Percentiles rank a stretch among this genome's conserved stretches.
Evolutionary conservation across 2,113 vertebrate species (phyloP).

Genomic region (Egretta garzetta): DNA sequence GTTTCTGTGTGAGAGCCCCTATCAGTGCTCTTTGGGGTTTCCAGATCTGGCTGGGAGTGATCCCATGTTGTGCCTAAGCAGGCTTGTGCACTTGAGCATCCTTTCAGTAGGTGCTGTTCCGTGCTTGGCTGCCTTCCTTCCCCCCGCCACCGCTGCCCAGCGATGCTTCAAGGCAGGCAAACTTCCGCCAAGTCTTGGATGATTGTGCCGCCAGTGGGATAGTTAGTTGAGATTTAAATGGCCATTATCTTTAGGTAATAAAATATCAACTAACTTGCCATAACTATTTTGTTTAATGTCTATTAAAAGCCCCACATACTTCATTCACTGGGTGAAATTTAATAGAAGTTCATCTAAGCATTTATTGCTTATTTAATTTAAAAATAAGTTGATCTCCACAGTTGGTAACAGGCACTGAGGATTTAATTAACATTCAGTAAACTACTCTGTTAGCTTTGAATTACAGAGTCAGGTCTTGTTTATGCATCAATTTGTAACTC

Average conservation of each 20-base stretch:
- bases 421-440: slow-evolving; percentile 79
- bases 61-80: neutral
- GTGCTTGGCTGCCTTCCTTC: neutral
- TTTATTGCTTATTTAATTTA: slow-evolving; percentile 81
- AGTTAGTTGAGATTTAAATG: slow-evolving; percentile 75
- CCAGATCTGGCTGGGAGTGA: neutral
- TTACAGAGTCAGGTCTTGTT: slow-evolving; percentile 66
- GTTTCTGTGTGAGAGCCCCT: neutral
- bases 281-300: slow-evolving; percentile 75
- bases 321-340: slow-evolving; percentile 75
- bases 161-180: slow-evolving; percentile 10
- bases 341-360: slow-evolving; percentile 78
- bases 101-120: neutral
- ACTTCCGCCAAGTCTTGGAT: neutral
- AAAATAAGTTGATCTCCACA: slow-evolving; percentile 77
- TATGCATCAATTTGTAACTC: slow-evolving; percentile 39
- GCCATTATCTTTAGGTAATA: slow-evolving; percentile 73
- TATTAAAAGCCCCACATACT: slow-evolving; percentile 72
- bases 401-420: slow-evolving; percentile 75
- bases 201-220: slow-evolving; percentile 55
- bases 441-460: slow-evolving; percentile 71
- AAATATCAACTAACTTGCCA: slow-evolving; percentile 72
- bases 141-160: neutral
- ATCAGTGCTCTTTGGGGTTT: neutral
- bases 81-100: neutral